Evolutionary conservation across 2,888 invertebrate genomes (phyloP), one percentile per base, ranked within the genome.

Genomic region (Ormyrus thymus): DNA sequence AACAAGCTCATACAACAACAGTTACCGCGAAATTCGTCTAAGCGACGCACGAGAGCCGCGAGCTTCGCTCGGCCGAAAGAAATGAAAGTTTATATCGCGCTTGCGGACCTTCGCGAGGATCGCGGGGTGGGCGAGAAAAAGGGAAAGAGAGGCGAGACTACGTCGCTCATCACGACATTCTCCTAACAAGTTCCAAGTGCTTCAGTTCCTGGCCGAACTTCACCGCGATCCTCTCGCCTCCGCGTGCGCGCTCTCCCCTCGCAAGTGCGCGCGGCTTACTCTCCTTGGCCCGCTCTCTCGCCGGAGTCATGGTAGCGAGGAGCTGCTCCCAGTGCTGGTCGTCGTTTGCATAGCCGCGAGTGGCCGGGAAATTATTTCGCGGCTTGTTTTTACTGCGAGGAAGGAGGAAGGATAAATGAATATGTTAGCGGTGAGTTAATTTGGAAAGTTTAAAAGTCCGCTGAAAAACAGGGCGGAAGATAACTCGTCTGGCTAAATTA

Each of bases 151-250:
- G 79, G 72, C 78, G 73, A 79, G 82, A 72, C 13, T 56, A 46
- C 10, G 45, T 0, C 58, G 64, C 79, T 65, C 82, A 83, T 84
- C 85, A 83, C 83, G 85, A 86, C 88, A 86, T 87, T 88, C 88
- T 85, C 88, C 83, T 84, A 83, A 85, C 84, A 83, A 83, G 79
- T 84, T 82, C 84, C 84, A 86, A 86, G 85, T 86, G 82, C 85
- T 86, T 86, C 88, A 87, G 88, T 88, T 86, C 84, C 85, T 84
- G 81, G 66, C 29, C 82, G 76, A 84, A 46, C 15, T 56, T 13
- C 11, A 50, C n/a, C 61, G 29, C 46, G 59, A 29, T 43, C 69
- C 43, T 56, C 62, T 15, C 59, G 51, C 43, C 11, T 13, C n/a
- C 61, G 29, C 15, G 59, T 15, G 11, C 13, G 45, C 51, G 45